Evolutionary conservation across 2,797 vertebrate species (phyloP).

Genomic region (Scolopax rusticola): DNA sequence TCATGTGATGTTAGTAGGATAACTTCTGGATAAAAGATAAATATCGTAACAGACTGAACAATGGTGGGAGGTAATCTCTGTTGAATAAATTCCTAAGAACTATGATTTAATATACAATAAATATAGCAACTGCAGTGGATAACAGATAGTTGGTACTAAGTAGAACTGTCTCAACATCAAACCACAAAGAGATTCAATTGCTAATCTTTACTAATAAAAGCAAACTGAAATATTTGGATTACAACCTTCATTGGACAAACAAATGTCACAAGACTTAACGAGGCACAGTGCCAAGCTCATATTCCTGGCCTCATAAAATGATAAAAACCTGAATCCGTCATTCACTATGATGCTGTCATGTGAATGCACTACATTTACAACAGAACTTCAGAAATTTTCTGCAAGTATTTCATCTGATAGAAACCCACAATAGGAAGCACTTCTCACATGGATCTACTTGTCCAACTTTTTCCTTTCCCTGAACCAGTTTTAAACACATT

Average conservation of each 20-base stretch:
- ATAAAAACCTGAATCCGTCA: not conserved
- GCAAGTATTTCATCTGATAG: not conserved
- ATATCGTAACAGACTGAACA: not conserved
- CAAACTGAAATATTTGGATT: not conserved
- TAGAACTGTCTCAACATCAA: not conserved
- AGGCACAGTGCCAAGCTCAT: not conserved
- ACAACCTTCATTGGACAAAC: not conserved
- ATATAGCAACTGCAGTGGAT: not conserved
- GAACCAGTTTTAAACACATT: not conserved
- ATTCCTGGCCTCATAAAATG: not conserved
- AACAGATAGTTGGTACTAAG: not conserved
- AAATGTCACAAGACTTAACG: not conserved
- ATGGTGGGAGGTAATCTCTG: not conserved
- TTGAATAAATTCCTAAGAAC: not conserved
- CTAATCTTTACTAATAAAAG: not conserved
- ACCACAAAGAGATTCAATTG: not conserved
- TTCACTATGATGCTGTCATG: not conserved
- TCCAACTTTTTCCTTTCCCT: not conserved
- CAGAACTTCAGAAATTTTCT: not conserved
- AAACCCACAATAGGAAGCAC: not conserved
- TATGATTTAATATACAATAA: not conserved
- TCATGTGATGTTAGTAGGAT: conserved; percentile 33
- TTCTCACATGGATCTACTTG: not conserved
- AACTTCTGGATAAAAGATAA: not conserved
- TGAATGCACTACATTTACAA: not conserved